Base-by-base conservation (phyloP, 2,797 vertebrate species). In the Cheirogaleus major region DNA sequence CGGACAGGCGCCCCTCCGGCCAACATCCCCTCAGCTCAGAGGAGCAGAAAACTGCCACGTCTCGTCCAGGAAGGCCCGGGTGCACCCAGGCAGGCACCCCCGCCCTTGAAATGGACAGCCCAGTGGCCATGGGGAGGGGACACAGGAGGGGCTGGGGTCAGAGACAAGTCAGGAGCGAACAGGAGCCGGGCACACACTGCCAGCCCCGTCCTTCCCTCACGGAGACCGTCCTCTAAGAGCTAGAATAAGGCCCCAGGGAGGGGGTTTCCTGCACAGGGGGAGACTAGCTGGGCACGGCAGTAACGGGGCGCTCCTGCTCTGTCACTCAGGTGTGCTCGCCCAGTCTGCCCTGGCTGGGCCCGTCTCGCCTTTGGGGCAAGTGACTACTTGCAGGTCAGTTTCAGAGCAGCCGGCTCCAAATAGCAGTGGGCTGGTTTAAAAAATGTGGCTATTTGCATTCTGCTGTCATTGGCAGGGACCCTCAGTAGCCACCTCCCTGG, bases 301-400 rank as follows among this genome's bases (percentile, higher is more conserved):
- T 4, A 4, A 5, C 0, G 15, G 55, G 52, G 38, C 18, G 4
- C 55, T 5, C 72, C 76, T 4, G 70, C 17, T 48, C 76, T 41
- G 30, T 59, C 18, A 12, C 75, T 59, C 14, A 22, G 13, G 23
- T 10, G 32, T 5, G 25, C 43, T 35, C 57, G 55, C 25, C 30
- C 4, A 2, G 55, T 41, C 43, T 15, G 4, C 17, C 35, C 57
- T 1, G 1, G 22, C 12, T 2, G 9, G 45, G 43, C 5, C 69
- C 11, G 9, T 22, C 80, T 43, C 15, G 0, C 14, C 22, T 32
- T 8, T 13, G 17, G 55, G 23, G 12, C 57, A 7, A 32, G 25
- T 2, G 17, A 14, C 14, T 1, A 7, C 12, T 67, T 48, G 20
- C 14, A n/a, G 32, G 55, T 48, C n/a, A 7, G 15, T 3, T 13